Percentiles rank a stretch among this genome's conserved stretches.
phyloP scores from a whole-genome alignment of 37 sponge, comb jelly and placozoan species.

The Tethya wilhelma region DNA sequence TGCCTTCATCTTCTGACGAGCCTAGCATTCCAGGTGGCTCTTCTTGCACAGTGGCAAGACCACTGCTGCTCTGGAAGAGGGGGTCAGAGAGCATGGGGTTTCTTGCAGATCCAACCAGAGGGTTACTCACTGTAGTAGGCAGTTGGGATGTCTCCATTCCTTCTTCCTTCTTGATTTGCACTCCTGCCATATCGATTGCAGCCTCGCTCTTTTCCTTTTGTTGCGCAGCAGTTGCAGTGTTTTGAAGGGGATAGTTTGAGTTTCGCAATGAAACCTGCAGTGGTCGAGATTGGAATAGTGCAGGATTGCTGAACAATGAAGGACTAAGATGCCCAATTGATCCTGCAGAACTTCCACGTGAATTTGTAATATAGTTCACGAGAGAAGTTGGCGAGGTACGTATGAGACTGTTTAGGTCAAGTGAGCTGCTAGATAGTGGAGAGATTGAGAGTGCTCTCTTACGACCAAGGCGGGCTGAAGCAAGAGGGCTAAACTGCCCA shows the following conservation, averaged over 20 bases:
- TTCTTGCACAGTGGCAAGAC: conserved; percentile 10
- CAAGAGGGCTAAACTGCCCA: conserved; percentile 59
- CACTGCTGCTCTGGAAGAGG: background rate
- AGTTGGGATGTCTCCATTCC: background rate
- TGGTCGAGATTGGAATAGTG: conserved; percentile 7
- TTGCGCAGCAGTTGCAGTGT: background rate
- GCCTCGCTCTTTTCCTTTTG: background rate
- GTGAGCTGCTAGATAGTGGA: conserved; percentile 66
- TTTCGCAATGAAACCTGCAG: conserved; percentile 20
- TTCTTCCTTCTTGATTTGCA: conserved; percentile 13
- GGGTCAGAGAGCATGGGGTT: background rate
- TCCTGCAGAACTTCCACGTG: conserved; percentile 54
- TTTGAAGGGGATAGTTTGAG: conserved; percentile 27
- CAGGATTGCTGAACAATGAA: conserved; percentile 45
- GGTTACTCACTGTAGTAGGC: background rate
- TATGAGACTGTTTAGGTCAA: conserved; percentile 66
- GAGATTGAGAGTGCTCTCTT: conserved; percentile 86
- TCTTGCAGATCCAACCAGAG: background rate
- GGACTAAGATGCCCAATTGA: conserved; percentile 77
- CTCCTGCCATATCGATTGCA: background rate
- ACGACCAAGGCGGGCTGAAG: conserved; percentile 45
- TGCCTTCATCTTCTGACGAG: conserved; percentile 13
- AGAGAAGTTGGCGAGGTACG: conserved; percentile 74
- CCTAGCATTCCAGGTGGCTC: background rate
- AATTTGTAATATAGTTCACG: conserved; percentile 54